phyloP scores from a whole-genome alignment of 2,797 vertebrate species.

The Limosa lapponica region DNA sequence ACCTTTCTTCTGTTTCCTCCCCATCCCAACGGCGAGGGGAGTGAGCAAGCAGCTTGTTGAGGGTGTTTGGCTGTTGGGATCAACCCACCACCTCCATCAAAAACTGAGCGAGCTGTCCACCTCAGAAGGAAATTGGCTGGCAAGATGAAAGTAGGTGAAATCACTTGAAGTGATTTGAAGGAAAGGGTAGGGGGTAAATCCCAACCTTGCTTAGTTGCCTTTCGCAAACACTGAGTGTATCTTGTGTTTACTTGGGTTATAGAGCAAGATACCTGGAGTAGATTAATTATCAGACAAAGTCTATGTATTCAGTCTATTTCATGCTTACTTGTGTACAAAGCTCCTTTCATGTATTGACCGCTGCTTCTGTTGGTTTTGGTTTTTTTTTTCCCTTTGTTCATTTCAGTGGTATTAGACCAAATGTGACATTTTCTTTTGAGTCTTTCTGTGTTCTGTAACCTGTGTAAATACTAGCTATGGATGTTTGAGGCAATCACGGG shows the following conservation, averaged over 20 bases:
- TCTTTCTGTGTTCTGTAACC: not conserved
- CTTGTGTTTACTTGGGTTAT: not conserved
- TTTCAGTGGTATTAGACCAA: not conserved
- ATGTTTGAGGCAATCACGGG: not conserved
- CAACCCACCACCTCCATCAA: not conserved
- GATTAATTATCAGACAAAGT: not conserved
- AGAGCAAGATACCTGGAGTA: not conserved
- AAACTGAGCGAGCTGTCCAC: not conserved
- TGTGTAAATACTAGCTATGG: not conserved
- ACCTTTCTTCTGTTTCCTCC: not conserved
- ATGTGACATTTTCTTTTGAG: not conserved
- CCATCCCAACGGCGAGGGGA: not conserved
- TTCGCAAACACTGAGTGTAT: not conserved
- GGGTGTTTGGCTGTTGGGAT: not conserved
- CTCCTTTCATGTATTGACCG: constrained; percentile 1
- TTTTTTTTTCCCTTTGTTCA: not conserved
- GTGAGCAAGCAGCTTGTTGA: not conserved
- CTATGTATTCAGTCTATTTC: not conserved
- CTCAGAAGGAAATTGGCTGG: not conserved
- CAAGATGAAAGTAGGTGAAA: not conserved
- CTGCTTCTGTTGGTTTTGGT: not conserved
- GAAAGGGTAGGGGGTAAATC: not conserved
- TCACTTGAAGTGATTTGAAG: not conserved
- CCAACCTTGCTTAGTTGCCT: not conserved
- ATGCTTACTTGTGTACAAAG: not conserved